Conservation (phyloP, 2,113 vertebrate genomes). For the Coryphaenoides rupestris region DNA sequence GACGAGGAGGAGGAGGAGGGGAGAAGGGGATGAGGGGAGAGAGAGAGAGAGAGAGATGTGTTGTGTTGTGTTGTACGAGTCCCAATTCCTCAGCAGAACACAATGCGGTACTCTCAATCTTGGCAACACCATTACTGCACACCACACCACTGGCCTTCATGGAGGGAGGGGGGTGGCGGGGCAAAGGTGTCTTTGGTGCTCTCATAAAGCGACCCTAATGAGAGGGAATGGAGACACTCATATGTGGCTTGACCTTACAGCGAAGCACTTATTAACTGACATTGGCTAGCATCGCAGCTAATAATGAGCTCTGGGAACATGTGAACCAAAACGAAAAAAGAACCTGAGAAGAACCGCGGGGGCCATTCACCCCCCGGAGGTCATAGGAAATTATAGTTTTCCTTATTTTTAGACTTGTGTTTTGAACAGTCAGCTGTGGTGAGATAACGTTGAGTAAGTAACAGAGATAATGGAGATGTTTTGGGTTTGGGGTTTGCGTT, state of each 20-base stretch:
- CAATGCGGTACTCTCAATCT: slow-evolving; percentile 54
- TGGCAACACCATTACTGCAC: slow-evolving; percentile 43
- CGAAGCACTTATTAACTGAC: slow-evolving; percentile 55
- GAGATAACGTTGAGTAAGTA: too few species aligned
- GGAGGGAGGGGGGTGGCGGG: slow-evolving; percentile 8
- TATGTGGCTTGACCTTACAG: slow-evolving; percentile 53
- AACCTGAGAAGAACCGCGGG: too few species aligned
- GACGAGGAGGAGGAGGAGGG: too few species aligned
- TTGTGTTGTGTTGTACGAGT: slow-evolving; percentile 22
- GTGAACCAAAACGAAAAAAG: slow-evolving; percentile 30
- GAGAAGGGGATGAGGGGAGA: too few species aligned
- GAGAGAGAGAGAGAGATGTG: slow-evolving; percentile 18
- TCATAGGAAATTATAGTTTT: slow-evolving; percentile 50
- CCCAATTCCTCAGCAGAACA: slow-evolving; percentile 37
- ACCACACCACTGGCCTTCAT: slow-evolving; percentile 37
- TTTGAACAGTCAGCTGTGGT: too few species aligned
- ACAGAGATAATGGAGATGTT: too few species aligned
- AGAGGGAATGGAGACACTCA: slow-evolving; percentile 57
- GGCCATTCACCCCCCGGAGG: slow-evolving; percentile 33
- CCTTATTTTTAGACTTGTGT: slow-evolving; percentile 45
- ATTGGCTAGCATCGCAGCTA: slow-evolving; percentile 44
- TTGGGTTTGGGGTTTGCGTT: too few species aligned
- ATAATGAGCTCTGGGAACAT: slow-evolving; percentile 52
- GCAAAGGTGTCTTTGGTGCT: slow-evolving; percentile 50
- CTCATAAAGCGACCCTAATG: slow-evolving; percentile 69